A percentile compares a stretch with the other conserved stretches of the same genome.
Conservation (phyloP, 1,140 invertebrate genomes). For the Kradibia gibbosae region DNA sequence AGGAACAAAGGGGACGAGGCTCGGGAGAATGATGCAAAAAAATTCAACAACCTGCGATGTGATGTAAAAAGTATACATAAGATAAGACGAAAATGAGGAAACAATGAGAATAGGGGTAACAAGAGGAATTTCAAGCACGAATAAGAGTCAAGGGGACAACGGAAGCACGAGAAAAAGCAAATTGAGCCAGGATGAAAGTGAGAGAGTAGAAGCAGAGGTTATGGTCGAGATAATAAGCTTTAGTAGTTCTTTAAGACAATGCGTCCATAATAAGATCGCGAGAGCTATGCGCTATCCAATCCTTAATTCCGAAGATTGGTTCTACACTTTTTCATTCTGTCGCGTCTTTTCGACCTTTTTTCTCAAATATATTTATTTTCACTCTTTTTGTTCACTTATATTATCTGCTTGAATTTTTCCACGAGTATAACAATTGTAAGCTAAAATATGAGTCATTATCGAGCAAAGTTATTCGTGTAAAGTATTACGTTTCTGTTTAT, state of each 20-base stretch:
- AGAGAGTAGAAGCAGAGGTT: constrained; percentile 40
- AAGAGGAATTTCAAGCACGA: not conserved
- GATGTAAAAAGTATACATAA: constrained; percentile 6
- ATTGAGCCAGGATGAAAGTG: constrained; percentile 40
- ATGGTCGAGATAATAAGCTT: constrained; percentile 61
- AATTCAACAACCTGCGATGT: not conserved
- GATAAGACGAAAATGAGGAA: constrained; percentile 12
- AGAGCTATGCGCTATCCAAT: constrained; percentile 61
- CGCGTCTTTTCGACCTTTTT: constrained; percentile 12
- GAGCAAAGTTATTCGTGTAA: not conserved
- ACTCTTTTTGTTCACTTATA: not conserved
- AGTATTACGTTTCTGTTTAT: too few relatives aligned
- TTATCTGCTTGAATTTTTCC: constrained; percentile 30
- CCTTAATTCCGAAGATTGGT: constrained; percentile 63
- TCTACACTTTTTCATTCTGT: constrained; percentile 40
- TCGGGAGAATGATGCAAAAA: not conserved
- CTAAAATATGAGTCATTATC: not conserved
- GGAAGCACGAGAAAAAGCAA: constrained; percentile 30
- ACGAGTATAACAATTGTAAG: not conserved
- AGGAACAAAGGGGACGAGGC: not conserved
- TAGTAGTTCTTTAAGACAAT: constrained; percentile 64
- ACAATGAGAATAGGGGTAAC: constrained; percentile 27
- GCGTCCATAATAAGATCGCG: constrained; percentile 66
- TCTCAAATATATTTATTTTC: not conserved
- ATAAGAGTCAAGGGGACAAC: not conserved